Percentiles rank a stretch among this genome's conserved stretches.
These are phyloP conservation scores for Manduca sexta DNA, from an alignment of 1,140 invertebrate genomes.

Conservation along the genomic window DNA sequence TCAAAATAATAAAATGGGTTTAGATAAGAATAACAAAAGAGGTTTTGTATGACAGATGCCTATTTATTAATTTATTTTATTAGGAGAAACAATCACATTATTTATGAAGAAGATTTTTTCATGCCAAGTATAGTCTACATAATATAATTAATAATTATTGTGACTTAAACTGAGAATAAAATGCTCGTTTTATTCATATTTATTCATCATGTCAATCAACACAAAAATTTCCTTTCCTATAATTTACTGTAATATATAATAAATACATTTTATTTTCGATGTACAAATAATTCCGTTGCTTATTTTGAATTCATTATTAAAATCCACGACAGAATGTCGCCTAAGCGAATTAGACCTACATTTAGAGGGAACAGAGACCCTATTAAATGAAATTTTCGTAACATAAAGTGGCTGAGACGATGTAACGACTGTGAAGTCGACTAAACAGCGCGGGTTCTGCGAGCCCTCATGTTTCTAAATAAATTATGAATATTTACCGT, in stretches of 20 bases:
- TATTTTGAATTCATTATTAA: constrained; percentile 25
- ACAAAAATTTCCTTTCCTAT: background rate
- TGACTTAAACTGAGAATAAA: too few species aligned
- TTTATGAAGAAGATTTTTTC: too few species aligned
- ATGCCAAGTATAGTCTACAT: too few species aligned
- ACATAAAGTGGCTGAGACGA: constrained; percentile 57
- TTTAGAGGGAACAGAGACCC: constrained; percentile 44
- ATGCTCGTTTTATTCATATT: too few species aligned
- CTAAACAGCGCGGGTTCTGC: constrained; percentile 43
- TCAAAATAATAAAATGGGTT: too few species aligned
- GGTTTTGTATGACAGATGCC: too few species aligned
- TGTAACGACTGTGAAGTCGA: constrained; percentile 45
- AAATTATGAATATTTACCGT: constrained; percentile 69
- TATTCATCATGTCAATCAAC: too few species aligned
- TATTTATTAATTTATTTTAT: too few species aligned
- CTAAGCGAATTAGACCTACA: constrained; percentile 45
- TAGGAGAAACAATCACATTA: too few species aligned
- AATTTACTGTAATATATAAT: background rate
- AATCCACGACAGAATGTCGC: constrained; percentile 34
- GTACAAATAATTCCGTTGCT: background rate
- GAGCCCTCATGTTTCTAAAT: constrained; percentile 62
- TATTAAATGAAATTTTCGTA: constrained; percentile 60
- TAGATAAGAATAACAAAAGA: too few species aligned
- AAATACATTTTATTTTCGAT: background rate
- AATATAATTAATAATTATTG: too few species aligned